Evolutionary conservation across 2,888 invertebrate genomes (phyloP), one percentile per base, ranked within the genome.

Genomic region (Anodontia alba): DNA sequence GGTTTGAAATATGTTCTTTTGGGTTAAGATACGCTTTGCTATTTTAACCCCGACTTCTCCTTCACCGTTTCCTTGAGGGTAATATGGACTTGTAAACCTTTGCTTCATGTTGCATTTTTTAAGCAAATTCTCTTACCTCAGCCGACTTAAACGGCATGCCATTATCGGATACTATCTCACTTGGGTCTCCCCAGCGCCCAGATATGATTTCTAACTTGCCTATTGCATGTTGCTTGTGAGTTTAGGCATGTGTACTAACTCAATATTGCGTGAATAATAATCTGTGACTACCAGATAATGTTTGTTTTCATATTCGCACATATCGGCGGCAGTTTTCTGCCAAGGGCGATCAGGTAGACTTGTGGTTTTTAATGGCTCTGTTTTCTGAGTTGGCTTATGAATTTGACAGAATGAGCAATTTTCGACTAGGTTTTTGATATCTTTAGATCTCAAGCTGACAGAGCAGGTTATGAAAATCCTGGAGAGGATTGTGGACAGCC

Each of bases 131-230:
- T n/a, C n/a, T n/a, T n/a, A n/a, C n/a, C n/a, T n/a, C n/a, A n/a
- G n/a, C n/a, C n/a, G n/a, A n/a, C n/a, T n/a, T n/a, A n/a, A n/a
- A n/a, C n/a, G n/a, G n/a, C n/a, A n/a, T n/a, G n/a, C n/a, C n/a
- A n/a, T n/a, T n/a, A n/a, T n/a, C n/a, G n/a, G n/a, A n/a, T n/a
- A n/a, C n/a, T n/a, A n/a, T n/a, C n/a, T n/a, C n/a, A n/a, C n/a
- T n/a, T n/a, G n/a, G n/a, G n/a, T 46, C 46, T 38, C 76, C 70
- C 70, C 69, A 70, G 33, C 43, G 43, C 15, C 54, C 51, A 70
- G 54, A 69, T 38, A 76, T 33, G 20, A 36, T 36, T 36, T 36
- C 29, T 23, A 67, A 38, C 42, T 67, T 67, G 67, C 38, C 67
- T n/a, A 67, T 67, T 12, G n/a, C 7, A 38, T 36, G 7, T 5